Percentiles rank a stretch among this genome's conserved stretches.
Evolutionary conservation across 2,113 vertebrate genomes (phyloP).

Genomic region (Phocoena phocoena): DNA sequence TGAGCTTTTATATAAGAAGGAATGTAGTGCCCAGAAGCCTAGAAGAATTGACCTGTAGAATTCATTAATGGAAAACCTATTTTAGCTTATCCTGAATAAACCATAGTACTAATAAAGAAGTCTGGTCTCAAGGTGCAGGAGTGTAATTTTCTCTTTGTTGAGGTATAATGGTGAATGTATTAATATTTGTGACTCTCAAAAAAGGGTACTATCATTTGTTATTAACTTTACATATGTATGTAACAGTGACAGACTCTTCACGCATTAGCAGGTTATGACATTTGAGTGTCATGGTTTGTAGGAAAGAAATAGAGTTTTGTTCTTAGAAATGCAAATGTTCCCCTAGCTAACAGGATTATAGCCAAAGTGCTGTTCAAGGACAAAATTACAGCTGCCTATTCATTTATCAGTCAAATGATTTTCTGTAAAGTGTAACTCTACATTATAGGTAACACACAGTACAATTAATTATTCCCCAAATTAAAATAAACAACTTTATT

Average conservation of each 20-base stretch:
- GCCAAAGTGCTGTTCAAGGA: no score
- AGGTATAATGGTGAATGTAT: slow-evolving; percentile 63
- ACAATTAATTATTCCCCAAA: no score
- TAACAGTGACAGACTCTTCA: slow-evolving; percentile 39
- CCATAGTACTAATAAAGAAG: slow-evolving; percentile 58
- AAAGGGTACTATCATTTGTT: slow-evolving; percentile 47
- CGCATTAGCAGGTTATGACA: slow-evolving; percentile 62
- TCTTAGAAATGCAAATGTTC: slow-evolving; percentile 67
- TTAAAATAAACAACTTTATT: slow-evolving; percentile 36
- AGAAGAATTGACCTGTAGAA: slow-evolving; percentile 76
- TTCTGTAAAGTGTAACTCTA: no score
- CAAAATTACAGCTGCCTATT: no score
- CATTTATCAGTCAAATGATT: no score
- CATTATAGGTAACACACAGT: no score
- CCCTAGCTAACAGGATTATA: neutral
- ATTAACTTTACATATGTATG: slow-evolving; percentile 74
- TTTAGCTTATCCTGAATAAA: slow-evolving; percentile 66
- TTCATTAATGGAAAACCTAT: slow-evolving; percentile 74
- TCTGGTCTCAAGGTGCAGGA: slow-evolving; percentile 70
- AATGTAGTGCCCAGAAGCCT: slow-evolving; percentile 65
- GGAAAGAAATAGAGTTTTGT: slow-evolving; percentile 70
- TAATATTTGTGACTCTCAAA: slow-evolving; percentile 71
- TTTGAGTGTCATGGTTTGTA: slow-evolving; percentile 59
- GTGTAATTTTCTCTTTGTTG: slow-evolving; percentile 75
- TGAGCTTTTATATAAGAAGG: slow-evolving; percentile 47